Evolutionary conservation across 2,888 invertebrate genomes (phyloP).

Genomic region (Drosophila histrio): DNA sequence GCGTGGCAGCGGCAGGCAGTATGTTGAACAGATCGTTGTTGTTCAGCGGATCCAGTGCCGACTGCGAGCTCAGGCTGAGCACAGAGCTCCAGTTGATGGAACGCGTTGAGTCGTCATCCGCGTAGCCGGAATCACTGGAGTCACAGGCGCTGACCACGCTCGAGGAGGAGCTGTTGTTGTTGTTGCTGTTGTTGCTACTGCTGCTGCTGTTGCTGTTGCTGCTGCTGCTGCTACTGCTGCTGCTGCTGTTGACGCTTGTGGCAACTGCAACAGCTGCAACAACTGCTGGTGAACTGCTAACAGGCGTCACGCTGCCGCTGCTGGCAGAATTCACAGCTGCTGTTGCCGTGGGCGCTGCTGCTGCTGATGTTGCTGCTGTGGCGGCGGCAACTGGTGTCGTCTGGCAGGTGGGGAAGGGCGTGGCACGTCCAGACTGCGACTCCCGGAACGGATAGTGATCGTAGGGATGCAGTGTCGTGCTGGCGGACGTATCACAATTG

Average conservation of each 20-base stretch:
- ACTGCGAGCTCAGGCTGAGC: constrained; percentile 93
- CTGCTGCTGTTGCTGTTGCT: constrained; percentile 6
- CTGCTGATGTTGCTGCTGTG: constrained; percentile 11
- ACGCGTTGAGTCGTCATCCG: constrained; percentile 90
- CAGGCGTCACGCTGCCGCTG: constrained; percentile 16
- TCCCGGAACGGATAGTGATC: constrained; percentile 84
- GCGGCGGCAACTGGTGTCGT: constrained; percentile 37
- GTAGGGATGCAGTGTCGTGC: constrained; percentile 80
- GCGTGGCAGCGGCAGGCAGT: constrained; percentile 79
- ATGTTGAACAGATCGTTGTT: constrained; percentile 89
- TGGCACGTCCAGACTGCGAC: constrained; percentile 87
- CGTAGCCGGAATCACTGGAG: constrained; percentile 91
- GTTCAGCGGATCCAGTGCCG: constrained; percentile 92
- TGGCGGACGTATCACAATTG: constrained; percentile 68
- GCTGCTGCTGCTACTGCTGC: constrained; percentile 1
- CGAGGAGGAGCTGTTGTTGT: constrained; percentile 42
- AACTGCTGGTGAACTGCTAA: constrained; percentile 34
- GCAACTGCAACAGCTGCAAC: constrained; percentile 36
- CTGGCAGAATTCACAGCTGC: constrained; percentile 8
- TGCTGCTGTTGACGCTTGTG: constrained; percentile 24
- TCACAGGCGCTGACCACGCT: constrained; percentile 54
- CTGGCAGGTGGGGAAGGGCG: constrained; percentile 87
- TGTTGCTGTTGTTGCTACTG: constrained; percentile 28
- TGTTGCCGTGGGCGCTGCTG: constrained; percentile 29
- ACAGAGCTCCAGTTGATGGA: constrained; percentile 97